Conservation (phyloP, 2,797 vertebrate species). For the Gymnothorax reevesii region DNA sequence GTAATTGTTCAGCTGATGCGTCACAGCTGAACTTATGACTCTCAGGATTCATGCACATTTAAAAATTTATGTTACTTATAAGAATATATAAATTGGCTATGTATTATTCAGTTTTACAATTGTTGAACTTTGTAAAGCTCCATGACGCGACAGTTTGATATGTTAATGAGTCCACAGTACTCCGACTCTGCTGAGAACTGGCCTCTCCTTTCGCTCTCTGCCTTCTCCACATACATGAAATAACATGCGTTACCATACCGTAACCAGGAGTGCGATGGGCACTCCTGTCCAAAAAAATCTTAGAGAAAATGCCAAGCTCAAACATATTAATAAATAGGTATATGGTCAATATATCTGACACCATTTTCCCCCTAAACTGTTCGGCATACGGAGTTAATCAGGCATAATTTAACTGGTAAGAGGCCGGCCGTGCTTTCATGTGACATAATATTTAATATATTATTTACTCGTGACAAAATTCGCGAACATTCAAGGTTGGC, state of each 20-base stretch:
- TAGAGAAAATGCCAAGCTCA: conserved; percentile 40
- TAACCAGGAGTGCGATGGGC: conserved; percentile 38
- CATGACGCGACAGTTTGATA: conserved; percentile 37
- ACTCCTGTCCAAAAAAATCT: conserved; percentile 31
- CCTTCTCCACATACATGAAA: conserved; percentile 29
- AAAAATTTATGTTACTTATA: conserved; percentile 34
- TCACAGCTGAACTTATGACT: conserved; percentile 12
- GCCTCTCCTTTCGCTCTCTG: conserved; percentile 27
- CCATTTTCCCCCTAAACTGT: conserved; percentile 5
- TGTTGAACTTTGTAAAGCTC: conserved; percentile 29
- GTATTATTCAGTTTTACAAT: conserved; percentile 47
- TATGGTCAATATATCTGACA: background rate
- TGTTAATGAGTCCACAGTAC: conserved; percentile 34
- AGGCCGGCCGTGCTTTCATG: conserved; percentile 3
- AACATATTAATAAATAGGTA: conserved; percentile 22
- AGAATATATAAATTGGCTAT: conserved; percentile 50
- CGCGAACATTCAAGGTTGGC: conserved; percentile 38
- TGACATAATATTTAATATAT: conserved; percentile 28
- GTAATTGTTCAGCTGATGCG: conserved; percentile 2
- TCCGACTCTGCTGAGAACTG: conserved; percentile 32
- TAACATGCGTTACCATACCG: conserved; percentile 48
- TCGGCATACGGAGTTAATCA: background rate
- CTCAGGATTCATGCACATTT: conserved; percentile 26
- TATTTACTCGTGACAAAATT: conserved; percentile 29
- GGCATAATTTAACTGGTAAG: background rate